phyloP scores from a whole-genome alignment of 2,797 vertebrate genomes.

The Pangasius macronema region DNA sequence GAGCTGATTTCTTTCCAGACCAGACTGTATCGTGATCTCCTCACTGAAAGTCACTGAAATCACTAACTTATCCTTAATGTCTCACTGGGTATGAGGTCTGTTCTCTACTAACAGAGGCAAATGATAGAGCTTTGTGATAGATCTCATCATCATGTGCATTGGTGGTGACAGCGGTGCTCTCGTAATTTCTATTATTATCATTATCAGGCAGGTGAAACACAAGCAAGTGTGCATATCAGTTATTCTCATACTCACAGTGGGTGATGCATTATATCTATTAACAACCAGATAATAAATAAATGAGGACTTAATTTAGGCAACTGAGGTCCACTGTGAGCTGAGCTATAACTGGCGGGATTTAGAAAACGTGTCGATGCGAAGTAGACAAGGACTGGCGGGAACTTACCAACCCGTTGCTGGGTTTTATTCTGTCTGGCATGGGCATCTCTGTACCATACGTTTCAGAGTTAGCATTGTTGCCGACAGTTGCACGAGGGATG shows the following conservation, averaged over 20 bases:
- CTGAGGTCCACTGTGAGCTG: neutral
- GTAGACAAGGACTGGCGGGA: neutral
- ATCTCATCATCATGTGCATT: conserved; percentile 16
- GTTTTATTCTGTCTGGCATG: conserved; percentile 60
- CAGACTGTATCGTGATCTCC: neutral
- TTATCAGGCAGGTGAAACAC: neutral
- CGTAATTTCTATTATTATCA: neutral
- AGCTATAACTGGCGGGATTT: neutral
- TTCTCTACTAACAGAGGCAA: neutral
- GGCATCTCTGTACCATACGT: conserved; percentile 67
- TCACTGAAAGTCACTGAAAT: neutral
- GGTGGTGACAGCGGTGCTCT: conserved; percentile 6
- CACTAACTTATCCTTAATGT: neutral
- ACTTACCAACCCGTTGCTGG: conserved; percentile 74
- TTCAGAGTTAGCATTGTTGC: conserved; percentile 38
- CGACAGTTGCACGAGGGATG: conserved; percentile 70
- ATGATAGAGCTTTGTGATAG: neutral
- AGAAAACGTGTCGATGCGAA: neutral
- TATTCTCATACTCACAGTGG: conserved; percentile 36
- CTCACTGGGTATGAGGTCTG: neutral
- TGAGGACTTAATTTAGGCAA: neutral
- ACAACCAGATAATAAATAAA: neutral
- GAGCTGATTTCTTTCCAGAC: neutral
- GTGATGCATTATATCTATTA: neutral
- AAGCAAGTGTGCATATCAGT: conserved; percentile 3